Base-by-base conservation (phyloP, 2,113 vertebrate genomes). In the Crotalus helleri region DNA sequence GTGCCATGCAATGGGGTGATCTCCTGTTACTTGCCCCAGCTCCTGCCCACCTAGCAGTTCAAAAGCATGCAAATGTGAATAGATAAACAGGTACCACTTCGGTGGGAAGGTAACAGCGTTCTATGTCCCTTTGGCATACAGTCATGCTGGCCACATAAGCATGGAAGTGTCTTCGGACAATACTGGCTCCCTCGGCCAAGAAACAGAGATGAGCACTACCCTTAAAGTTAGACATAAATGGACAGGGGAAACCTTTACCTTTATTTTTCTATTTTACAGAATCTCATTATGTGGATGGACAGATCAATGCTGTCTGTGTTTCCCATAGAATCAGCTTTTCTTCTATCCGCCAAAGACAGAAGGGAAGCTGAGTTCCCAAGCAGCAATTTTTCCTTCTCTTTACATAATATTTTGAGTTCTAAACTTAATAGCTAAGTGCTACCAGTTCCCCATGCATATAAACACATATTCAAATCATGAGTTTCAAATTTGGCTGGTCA, bases 401-500 rank as follows among this genome's bases (percentile, higher is more conserved):
- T 61, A 33, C 19, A 33, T 87, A 8, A 9, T 11, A 33, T 57
- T 54, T 57, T 23, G 59, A 57, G 85, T 46, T 85, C 54, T 51
- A 74, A 87, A 87, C n/a, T 15, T 81, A 59, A 23, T 87, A 54
- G 44, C 49, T 55, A 51, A 89, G 44, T 59, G 39, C 39, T 59
- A 88, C 33, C 24, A 53, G 58, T 87, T 23, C 3, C 90, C 49
- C 51, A 85, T 39, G 61, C 39, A 85, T 81, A 58, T 51, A 81
- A 88, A 87, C 39, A 74, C 19, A 53, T 87, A 93, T 53, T 91
- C 86, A 93, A 91, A 89, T 57, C 13, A 59, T n/a, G 3, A 53
- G 64, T 93, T 93, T 91, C 93, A 93, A 54, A 85, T 46, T 93
- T 46, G n/a, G 19, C 10, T 89, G 21, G 90, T 59, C 61, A 81